Base-by-base conservation (phyloP, 92 coral and sea anemone genomes). In the Micromussa lordhowensis region DNA sequence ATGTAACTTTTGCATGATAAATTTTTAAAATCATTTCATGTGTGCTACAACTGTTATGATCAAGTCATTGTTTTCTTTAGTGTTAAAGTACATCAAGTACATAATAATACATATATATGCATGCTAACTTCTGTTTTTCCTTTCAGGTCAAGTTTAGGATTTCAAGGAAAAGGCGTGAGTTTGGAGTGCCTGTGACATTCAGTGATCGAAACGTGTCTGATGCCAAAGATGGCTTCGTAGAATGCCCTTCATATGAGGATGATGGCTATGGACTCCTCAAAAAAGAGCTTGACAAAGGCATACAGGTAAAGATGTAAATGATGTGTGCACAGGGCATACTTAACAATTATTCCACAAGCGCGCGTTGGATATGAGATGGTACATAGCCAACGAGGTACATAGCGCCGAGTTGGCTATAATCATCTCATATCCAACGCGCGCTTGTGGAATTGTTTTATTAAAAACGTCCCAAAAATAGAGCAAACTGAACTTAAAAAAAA, bases 171-270 rank as follows among this genome's bases (percentile, higher is more conserved):
- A 93, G 99, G 77, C 86, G 95, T 24, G 99, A 97, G 87, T 97
- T 97, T 92, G 99, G 99, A 18, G 98, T 91, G 58, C 98, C 99
- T 28, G 93, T 96, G 28, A 78, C 49, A 38, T 96, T 97, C 74
- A 89, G 93, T 88, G 95, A 97, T 80, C 91, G 95, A 12, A 94
- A 90, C 89, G 99, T 94, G 17, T 70, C 92, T 53, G 96, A 91
- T 63, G 96, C 96, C 26, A 97, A 96, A 68, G 98, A 95, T 96
- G 98, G 96, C 54, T 84, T 96, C n/a, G 92, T 97, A 31, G 99
- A 97, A 59, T 97, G 99, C 68, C 98, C 96, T 40, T 95, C 99
- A 3, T 97, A 91, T 93, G 99, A 97, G 36, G 99, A 97, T 86
- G 99, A 97, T 29, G 90, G 90, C 77, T 97, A 95, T 81, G 90